phyloP scores from a whole-genome alignment of 1,140 invertebrate genomes.

The Lepidurus packardi region DNA sequence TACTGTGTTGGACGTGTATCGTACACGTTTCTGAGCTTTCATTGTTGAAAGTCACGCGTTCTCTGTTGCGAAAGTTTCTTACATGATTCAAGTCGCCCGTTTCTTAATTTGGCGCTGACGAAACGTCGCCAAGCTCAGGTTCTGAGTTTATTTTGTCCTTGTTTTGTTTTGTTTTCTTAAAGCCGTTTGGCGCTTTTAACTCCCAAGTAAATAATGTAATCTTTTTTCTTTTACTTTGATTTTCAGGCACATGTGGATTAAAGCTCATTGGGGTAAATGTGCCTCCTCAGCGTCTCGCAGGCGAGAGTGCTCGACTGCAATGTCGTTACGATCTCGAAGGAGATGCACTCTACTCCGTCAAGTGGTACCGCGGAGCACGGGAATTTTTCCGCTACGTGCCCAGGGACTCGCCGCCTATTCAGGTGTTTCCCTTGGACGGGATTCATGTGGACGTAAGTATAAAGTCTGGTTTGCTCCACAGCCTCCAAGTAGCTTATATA shows the following conservation, averaged over 20 bases:
- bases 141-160: no score
- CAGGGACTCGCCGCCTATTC: constrained; percentile 56
- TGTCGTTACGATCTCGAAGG: constrained; percentile 45
- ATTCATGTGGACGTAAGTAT: constrained; percentile 59
- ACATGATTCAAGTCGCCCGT: no score
- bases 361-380: constrained; percentile 71
- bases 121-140: no score
- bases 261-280: constrained; percentile 22
- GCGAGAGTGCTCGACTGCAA: constrained; percentile 18
- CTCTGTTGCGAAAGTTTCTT: no score
- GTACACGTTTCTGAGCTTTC: no score
- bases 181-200: no score
- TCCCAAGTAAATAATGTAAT: not conserved
- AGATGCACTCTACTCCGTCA: constrained; percentile 66
- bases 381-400: constrained; percentile 75
- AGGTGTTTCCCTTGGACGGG: constrained; percentile 57
- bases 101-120: no score
- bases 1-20: no score
- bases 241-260: not conserved
- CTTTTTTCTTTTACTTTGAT: not conserved
- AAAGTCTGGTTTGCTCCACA: not conserved
- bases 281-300: constrained; percentile 17
- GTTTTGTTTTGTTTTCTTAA: no score
- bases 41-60: no score
- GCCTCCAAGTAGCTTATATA: not conserved